These are phyloP conservation scores for Drosophila azteca DNA, from an alignment of 1,140 invertebrate species.

Conservation along the genomic window DNA sequence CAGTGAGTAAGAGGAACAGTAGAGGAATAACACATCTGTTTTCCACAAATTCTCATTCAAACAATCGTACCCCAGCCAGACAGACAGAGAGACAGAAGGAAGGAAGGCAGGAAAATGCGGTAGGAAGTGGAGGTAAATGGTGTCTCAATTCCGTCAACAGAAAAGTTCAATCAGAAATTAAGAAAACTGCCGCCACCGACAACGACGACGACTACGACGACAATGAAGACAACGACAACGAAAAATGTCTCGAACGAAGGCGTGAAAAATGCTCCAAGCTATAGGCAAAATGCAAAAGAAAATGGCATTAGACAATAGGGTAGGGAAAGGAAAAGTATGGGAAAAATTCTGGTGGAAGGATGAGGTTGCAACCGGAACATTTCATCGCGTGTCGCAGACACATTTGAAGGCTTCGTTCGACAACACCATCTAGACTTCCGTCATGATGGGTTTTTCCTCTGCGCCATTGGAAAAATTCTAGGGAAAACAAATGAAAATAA, in stretches of 20 bases:
- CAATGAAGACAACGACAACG: slow-evolving; percentile 38
- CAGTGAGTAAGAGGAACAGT: background rate
- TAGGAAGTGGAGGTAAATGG: slow-evolving; percentile 10
- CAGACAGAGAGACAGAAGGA: slow-evolving; percentile 12
- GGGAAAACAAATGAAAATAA: slow-evolving; percentile 46
- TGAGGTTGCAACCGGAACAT: slow-evolving; percentile 44
- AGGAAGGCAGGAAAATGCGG: background rate
- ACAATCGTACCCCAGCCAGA: slow-evolving; percentile 64
- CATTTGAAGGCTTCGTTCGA: slow-evolving; percentile 73
- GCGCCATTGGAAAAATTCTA: background rate
- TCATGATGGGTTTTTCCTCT: slow-evolving; percentile 20
- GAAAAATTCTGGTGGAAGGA: background rate
- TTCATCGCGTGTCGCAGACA: slow-evolving; percentile 75
- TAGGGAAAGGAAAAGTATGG: slow-evolving; percentile 21
- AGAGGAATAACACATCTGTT: slow-evolving; percentile 71
- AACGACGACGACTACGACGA: slow-evolving; percentile 6
- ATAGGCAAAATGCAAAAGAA: slow-evolving; percentile 39
- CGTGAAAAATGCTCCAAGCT: slow-evolving; percentile 54
- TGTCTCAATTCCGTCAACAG: slow-evolving; percentile 74
- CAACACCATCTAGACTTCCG: slow-evolving; percentile 75
- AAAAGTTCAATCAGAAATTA: slow-evolving; percentile 83
- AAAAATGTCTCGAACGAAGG: slow-evolving; percentile 62
- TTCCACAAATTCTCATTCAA: slow-evolving; percentile 65
- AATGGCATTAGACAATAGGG: slow-evolving; percentile 67
- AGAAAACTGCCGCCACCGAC: slow-evolving; percentile 71